Base-by-base conservation (phyloP, 2,113 vertebrate species). In the Centropristis striata region DNA sequence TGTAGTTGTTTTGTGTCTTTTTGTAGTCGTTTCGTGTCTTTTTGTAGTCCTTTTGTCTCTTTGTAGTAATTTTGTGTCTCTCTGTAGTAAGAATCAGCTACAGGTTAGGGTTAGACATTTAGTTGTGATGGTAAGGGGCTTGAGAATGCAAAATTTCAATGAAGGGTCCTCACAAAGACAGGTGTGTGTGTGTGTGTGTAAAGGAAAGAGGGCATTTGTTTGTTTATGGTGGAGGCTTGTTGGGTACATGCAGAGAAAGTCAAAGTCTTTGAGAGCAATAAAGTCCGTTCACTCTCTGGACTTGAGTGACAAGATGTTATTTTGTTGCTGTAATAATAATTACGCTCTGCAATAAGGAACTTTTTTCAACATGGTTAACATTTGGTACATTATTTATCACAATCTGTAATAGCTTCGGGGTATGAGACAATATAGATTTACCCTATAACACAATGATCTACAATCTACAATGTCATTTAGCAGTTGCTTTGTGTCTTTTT, bases 151-250 rank as follows among this genome's bases (percentile, higher is more conserved):
- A n/a, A n/a, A n/a, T n/a, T n/a, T n/a, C n/a, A n/a, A n/a, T n/a
- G n/a, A n/a, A n/a, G n/a, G n/a, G n/a, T n/a, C n/a, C n/a, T n/a
- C n/a, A n/a, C n/a, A n/a, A n/a, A n/a, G n/a, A n/a, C n/a, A n/a
- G n/a, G 54, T 61, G 32, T 32, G 32, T 32, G 32, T 32, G 32
- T 32, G 32, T 32, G 65, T 44, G 25, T 61, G 20, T 50, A 5
- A 75, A 39, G 36, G 36, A 60, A 20, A 75, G 1, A 59, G 41
- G 55, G 37, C 4, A 27, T 77, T 60, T 67, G 59, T 85, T 76
- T 83, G 49, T 66, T 54, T 73, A 67, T 13, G 42, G 32, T 59
- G 42, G 3, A 37, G 27, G 37, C 63, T 25, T 64, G 23, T 51
- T 20, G 51, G 53, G 27, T 21, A 59, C 39, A 75, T 64, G 21